Evolutionary conservation across 2,888 invertebrate species (phyloP), one percentile per base, ranked within the genome.

Genomic region (Eupithecia centaureata): DNA sequence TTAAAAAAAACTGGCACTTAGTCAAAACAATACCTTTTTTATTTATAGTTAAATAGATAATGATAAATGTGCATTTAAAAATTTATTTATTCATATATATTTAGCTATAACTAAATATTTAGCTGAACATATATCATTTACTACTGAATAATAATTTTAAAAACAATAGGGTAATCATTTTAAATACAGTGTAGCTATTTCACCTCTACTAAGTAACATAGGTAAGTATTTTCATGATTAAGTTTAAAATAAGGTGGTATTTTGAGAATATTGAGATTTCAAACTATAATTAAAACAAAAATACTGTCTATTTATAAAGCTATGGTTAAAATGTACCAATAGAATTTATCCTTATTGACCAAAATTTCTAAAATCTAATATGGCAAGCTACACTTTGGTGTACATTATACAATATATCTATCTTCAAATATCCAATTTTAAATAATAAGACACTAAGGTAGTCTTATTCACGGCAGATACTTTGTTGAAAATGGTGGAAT

Each of bases 351-450:
- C 27, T 80, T 84, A 84, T 82, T 84, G 81, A 80, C 83, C 84
- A 80, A 82, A 77, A 83, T 77, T 77, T 77, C 76, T 86, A 82
- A 79, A 84, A 83, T 84, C 91, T 91, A 92, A 87, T 92, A 93
- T 93, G 93, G 93, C 93, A 93, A 92, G 90, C 86, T 88, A 88
- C 79, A 87, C 92, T 93, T 93, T 92, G 92, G 92, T 90, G 87
- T 89, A 83, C 84, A 87, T 84, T 86, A 81, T 78, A 61, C 57
- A 58, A 25, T n/a, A 73, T 67, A 71, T 72, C 67, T 63, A 67
- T 66, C 65, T 74, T 72, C 52, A 65, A 27, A 61, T 52, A 52
- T 52, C 13, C 54, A 56, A 18, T n/a, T 28, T 30, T 28, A n/a
- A 56, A 28, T 30, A 10, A 56, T 56, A 47, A 47, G 12, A 47